Conservation (phyloP, 2,113 vertebrate genomes). For the Ptilonorhynchus violaceus region DNA sequence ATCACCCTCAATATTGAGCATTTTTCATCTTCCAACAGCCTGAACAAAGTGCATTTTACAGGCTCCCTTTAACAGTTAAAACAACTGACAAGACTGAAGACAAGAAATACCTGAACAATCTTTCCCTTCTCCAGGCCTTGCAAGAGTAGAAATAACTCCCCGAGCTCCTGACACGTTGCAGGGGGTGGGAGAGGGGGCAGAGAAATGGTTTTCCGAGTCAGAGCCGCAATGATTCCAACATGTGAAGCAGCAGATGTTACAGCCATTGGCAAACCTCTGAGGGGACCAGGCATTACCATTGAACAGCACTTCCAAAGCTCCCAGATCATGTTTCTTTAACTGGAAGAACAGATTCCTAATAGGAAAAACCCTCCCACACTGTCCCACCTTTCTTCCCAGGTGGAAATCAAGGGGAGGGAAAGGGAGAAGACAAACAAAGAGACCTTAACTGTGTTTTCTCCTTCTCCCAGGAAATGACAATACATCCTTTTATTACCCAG, state of each 20-base stretch:
- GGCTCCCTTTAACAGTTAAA: background rate
- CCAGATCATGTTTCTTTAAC: background rate
- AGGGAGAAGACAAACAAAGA: background rate
- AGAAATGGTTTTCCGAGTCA: background rate
- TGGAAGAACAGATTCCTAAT: background rate
- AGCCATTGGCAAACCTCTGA: background rate
- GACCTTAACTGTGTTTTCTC: background rate
- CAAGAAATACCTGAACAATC: background rate
- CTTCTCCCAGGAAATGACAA: background rate
- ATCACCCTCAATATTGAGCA: rapidly evolving
- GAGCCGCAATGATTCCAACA: background rate
- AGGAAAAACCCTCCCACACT: background rate
- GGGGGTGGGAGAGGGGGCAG: background rate
- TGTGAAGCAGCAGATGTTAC: background rate
- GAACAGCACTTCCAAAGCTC: background rate
- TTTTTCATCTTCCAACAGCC: rapidly evolving
- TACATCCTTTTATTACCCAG: background rate
- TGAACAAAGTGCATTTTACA: rapidly evolving
- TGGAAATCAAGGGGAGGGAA: background rate
- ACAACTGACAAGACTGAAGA: background rate
- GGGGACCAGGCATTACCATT: background rate
- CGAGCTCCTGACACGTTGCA: background rate
- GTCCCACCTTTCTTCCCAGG: background rate
- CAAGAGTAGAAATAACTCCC: background rate
- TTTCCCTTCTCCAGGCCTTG: background rate